A percentile compares a stretch with the other conserved stretches of the same genome.
These are phyloP conservation scores for Philotrypesis tridentata DNA, from an alignment of 1,140 invertebrate species.

Conservation along the genomic window DNA sequence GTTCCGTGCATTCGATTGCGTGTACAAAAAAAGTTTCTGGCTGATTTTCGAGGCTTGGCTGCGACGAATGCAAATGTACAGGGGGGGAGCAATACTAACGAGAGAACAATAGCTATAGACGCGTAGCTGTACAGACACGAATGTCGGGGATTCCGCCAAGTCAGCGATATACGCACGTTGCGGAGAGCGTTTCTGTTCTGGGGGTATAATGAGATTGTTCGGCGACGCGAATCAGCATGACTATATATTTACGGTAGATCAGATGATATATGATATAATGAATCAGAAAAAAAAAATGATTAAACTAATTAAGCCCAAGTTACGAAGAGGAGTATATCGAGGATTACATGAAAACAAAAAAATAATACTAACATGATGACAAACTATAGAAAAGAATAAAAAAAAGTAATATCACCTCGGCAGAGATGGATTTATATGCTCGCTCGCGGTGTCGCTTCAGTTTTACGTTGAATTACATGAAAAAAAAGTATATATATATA, in stretches of 20 bases:
- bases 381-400: conserved; percentile 13
- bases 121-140: not conserved
- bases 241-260: conserved; percentile 55
- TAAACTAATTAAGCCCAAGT: conserved; percentile 18
- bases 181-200: not conserved
- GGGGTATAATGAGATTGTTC: not conserved
- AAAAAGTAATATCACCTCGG: conserved; percentile 21
- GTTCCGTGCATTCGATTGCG: conserved; percentile 6
- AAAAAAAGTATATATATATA: conserved; percentile 6
- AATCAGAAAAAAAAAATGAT: conserved; percentile 20
- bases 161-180: not conserved
- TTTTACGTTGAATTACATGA: conserved; percentile 30
- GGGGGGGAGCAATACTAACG: too few species aligned
- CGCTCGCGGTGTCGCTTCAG: conserved; percentile 25
- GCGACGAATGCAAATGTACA: not conserved
- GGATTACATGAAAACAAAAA: not conserved
- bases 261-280: conserved; percentile 54
- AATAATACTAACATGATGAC: not conserved
- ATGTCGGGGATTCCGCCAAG: not conserved
- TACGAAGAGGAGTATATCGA: not conserved
- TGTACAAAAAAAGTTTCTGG: conserved; percentile 43
- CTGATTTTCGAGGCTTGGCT: not conserved
- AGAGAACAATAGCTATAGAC: conserved; percentile 34
- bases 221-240: conserved; percentile 36
- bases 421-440: conserved; percentile 37